Conservation (phyloP, 2,888 invertebrate genomes). For the Maniola hyperantus region DNA sequence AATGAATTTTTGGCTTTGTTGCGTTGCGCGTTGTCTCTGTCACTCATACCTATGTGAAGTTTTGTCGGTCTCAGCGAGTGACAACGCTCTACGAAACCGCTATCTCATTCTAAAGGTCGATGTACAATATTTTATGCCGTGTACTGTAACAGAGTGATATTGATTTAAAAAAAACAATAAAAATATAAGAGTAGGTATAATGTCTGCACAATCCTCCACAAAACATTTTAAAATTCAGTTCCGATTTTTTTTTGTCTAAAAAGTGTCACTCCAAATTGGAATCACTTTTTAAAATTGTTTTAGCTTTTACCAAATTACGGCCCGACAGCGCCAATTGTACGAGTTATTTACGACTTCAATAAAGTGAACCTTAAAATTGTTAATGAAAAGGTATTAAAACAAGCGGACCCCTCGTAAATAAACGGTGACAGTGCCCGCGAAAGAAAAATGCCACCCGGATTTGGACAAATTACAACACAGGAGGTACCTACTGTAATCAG, state of each 20-base stretch:
- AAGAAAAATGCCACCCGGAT: constrained; percentile 75
- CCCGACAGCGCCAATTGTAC: constrained; percentile 65
- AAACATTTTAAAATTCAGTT: constrained; percentile 16
- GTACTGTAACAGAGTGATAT: too few relatives aligned
- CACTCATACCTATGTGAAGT: too few relatives aligned
- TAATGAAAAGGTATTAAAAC: constrained; percentile 82
- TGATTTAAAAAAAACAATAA: neutral
- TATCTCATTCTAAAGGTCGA: too few relatives aligned
- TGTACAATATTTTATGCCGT: too few relatives aligned
- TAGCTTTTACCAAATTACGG: constrained; percentile 62
- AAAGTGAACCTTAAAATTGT: constrained; percentile 82
- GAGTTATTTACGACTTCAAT: constrained; percentile 81
- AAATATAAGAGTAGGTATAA: neutral
- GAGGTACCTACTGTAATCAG: constrained; percentile 41
- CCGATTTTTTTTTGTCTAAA: constrained; percentile 32
- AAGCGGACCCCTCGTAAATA: constrained; percentile 76
- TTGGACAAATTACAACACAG: constrained; percentile 68
- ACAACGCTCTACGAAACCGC: too few relatives aligned
- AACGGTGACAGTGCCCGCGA: constrained; percentile 71
- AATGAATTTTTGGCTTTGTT: too few relatives aligned
- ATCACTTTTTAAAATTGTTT: constrained; percentile 44
- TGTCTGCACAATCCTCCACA: neutral
- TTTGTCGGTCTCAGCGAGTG: too few relatives aligned
- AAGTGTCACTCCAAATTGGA: constrained; percentile 26
- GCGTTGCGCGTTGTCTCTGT: too few relatives aligned